phyloP scores from a whole-genome alignment of 2,888 invertebrate genomes.

The Apodemia zela region DNA sequence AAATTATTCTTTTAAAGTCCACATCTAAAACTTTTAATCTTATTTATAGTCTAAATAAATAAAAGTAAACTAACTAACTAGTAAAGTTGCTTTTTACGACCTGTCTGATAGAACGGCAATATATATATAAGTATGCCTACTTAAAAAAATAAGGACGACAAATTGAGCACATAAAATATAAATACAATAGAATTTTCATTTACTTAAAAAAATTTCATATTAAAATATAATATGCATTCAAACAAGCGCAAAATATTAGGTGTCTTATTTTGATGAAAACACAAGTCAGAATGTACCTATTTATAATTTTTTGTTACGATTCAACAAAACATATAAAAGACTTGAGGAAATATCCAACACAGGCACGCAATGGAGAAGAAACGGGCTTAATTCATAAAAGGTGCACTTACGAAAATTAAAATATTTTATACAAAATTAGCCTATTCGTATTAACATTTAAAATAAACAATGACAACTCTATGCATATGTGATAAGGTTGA shows the following conservation, averaged over 20 bases:
- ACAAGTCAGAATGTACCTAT: not conserved
- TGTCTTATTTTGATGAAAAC: not conserved
- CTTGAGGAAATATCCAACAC: slow-evolving; percentile 26
- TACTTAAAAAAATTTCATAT: too few relatives aligned
- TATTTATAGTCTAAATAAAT: too few relatives aligned
- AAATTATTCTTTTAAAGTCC: too few relatives aligned
- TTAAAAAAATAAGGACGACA: too few relatives aligned
- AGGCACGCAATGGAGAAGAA: slow-evolving; percentile 38
- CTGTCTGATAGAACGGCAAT: too few relatives aligned
- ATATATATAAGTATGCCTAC: too few relatives aligned
- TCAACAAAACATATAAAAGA: slow-evolving; percentile 22
- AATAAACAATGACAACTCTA: not conserved
- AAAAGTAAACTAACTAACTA: too few relatives aligned
- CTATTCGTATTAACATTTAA: not conserved
- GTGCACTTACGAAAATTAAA: slow-evolving; percentile 69
- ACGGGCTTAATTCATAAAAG: slow-evolving; percentile 53
- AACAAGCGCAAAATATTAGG: not conserved
- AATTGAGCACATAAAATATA: too few relatives aligned
- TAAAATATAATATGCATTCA: not conserved
- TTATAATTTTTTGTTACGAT: slow-evolving; percentile 23
- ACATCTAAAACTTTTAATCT: too few relatives aligned
- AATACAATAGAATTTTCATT: too few relatives aligned
- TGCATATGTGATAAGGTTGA: slow-evolving; percentile 36
- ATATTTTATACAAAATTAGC: slow-evolving; percentile 48
- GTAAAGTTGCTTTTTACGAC: too few relatives aligned